Evolutionary conservation across 2,113 vertebrate species (phyloP).

Genomic region (Mormyrus iriodes): DNA sequence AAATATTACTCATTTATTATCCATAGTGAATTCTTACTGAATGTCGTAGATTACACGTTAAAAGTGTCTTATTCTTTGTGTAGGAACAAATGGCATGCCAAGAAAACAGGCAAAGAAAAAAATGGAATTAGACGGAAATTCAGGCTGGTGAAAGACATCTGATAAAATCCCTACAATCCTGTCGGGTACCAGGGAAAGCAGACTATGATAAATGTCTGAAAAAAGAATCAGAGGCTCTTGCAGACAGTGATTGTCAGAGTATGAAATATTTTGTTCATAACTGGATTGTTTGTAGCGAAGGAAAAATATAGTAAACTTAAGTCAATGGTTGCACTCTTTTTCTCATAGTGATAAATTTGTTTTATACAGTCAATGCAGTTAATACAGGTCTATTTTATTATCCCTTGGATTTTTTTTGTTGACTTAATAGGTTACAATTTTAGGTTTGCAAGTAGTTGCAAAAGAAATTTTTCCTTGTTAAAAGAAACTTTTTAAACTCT

Average conservation of each 20-base stretch:
- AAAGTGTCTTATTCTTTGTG: not conserved
- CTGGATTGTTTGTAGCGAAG: not conserved
- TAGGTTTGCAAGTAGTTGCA: not conserved
- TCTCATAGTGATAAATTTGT: not conserved
- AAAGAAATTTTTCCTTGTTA: too few relatives aligned
- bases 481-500: too few relatives aligned
- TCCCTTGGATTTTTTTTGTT: not conserved
- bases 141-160: not conserved
- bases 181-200: not conserved
- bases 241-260: not conserved
- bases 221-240: not conserved
- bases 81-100: not conserved
- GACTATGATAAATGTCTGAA: not conserved
- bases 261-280: not conserved
- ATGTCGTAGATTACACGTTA: not conserved
- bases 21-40: not conserved
- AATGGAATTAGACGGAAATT: not conserved
- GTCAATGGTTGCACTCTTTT: not conserved
- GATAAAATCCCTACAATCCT: not conserved
- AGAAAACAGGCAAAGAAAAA: not conserved
- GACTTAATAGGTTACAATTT: not conserved
- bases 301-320: not conserved
- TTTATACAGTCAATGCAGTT: not conserved
- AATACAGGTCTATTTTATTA: not conserved
- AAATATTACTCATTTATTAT: not conserved